Conservation (phyloP, 2,797 vertebrate species). For the Phoebastria nigripes region DNA sequence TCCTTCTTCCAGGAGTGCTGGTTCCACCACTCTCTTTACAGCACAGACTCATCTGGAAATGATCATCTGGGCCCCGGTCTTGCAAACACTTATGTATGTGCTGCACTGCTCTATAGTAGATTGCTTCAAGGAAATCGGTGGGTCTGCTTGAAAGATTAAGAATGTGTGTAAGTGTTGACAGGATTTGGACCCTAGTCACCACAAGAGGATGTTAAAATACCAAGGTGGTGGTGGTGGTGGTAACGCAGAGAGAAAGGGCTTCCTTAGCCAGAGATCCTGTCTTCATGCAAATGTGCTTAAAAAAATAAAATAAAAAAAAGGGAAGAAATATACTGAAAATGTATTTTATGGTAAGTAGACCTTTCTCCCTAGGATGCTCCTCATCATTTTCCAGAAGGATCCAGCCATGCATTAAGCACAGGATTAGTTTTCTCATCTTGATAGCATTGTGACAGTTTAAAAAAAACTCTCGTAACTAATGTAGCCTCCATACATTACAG, state of each 20-base stretch:
- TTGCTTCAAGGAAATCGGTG: not conserved
- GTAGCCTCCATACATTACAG: not conserved
- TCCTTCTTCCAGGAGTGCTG: not conserved
- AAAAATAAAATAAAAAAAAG: not conserved
- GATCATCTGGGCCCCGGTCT: not conserved
- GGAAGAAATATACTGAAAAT: not conserved
- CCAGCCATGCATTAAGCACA: not conserved
- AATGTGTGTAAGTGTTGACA: not conserved
- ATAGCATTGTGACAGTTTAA: not conserved
- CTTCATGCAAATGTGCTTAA: not conserved
- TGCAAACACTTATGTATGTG: not conserved
- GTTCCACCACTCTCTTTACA: not conserved
- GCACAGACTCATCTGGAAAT: not conserved
- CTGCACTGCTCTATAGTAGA: not conserved
- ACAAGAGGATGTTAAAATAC: not conserved
- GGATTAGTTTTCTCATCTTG: conserved; percentile 38
- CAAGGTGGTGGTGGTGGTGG: not conserved
- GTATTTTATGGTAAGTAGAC: not conserved
- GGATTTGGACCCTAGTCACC: not conserved
- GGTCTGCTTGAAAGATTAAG: not conserved
- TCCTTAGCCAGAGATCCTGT: not conserved
- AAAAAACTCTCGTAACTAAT: conserved; percentile 8
- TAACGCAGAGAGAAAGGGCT: not conserved
- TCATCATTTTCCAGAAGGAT: conserved; percentile 10
- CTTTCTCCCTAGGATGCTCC: conserved; percentile 3